phyloP scores from a whole-genome alignment of 2,888 invertebrate species.

The Cryptophagus acutangulus region DNA sequence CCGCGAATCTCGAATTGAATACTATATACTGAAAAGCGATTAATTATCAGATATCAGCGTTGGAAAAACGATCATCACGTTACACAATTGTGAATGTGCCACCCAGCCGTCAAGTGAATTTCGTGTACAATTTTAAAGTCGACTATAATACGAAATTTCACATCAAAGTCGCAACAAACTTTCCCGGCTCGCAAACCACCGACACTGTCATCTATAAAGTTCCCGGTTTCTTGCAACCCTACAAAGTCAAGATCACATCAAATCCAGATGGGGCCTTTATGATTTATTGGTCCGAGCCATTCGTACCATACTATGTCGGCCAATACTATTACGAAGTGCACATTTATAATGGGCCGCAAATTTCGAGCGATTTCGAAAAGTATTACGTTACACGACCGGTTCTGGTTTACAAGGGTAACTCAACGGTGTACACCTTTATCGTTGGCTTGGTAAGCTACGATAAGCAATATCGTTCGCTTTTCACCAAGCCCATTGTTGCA shows the following conservation, averaged over 20 bases:
- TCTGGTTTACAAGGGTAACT: conserved; percentile 34
- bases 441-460: conserved; percentile 35
- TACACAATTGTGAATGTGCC: conserved; percentile 32
- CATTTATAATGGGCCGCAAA: background rate
- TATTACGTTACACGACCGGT: conserved; percentile 35
- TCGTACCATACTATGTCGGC: conserved; percentile 32
- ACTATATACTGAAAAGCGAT: too few relatives aligned
- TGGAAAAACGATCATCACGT: conserved; percentile 25
- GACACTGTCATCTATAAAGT: conserved; percentile 31
- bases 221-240: conserved; percentile 36
- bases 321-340: conserved; percentile 27
- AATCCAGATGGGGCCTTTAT: conserved; percentile 34
- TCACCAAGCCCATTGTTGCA: conserved; percentile 33
- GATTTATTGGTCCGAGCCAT: conserved; percentile 39
- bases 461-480: conserved; percentile 29
- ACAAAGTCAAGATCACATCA: conserved; percentile 31
- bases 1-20: too few relatives aligned
- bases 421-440: conserved; percentile 33
- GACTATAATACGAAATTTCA: conserved; percentile 31
- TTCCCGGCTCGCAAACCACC: conserved; percentile 31
- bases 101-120: conserved; percentile 28
- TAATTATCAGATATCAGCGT: conserved; percentile 34
- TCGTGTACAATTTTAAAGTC: conserved; percentile 31
- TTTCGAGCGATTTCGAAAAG: conserved; percentile 26
- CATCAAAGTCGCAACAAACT: conserved; percentile 34